phyloP scores from a whole-genome alignment of 2,888 invertebrate genomes.

The Drosophila koepferae region DNA sequence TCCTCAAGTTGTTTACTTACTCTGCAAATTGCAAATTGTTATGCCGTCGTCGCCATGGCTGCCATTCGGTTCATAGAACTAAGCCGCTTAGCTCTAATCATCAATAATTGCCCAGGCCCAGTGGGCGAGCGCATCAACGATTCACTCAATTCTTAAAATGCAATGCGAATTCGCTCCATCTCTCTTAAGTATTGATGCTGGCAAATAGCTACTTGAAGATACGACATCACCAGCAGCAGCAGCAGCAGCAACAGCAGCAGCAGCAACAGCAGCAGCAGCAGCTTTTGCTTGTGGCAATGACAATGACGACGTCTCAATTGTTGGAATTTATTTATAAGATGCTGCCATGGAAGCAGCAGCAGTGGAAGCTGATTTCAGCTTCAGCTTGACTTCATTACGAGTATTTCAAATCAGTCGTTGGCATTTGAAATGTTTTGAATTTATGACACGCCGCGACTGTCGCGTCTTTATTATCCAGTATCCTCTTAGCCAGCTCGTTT shows the following conservation, averaged over 20 bases:
- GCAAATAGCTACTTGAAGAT: constrained; percentile 17
- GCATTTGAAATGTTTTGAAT: constrained; percentile 70
- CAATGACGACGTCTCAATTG: constrained; percentile 69
- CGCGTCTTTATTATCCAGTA: constrained; percentile 66
- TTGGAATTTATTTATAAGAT: constrained; percentile 37
- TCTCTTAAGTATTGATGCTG: constrained; percentile 36
- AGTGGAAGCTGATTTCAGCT: constrained; percentile 10
- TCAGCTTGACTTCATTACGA: constrained; percentile 61
- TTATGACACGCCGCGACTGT: constrained; percentile 62
- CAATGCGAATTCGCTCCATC: not conserved
- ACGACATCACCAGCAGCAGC: not conserved
- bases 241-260: not conserved
- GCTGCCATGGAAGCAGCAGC: constrained; percentile 18
- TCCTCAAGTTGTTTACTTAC: not conserved
- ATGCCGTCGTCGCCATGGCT: not conserved
- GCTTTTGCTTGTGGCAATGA: constrained; percentile 29
- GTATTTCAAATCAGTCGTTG: constrained; percentile 67
- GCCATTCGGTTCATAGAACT: constrained; percentile 13
- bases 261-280: not conserved
- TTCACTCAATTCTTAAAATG: constrained; percentile 6
- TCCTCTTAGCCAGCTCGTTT: not conserved
- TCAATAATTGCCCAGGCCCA: constrained; percentile 54
- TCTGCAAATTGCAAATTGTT: not conserved
- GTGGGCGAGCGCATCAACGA: constrained; percentile 1
- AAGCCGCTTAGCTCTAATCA: constrained; percentile 62